phyloP scores from a whole-genome alignment of 2,113 vertebrate genomes.

The Diglossa brunneiventris region DNA sequence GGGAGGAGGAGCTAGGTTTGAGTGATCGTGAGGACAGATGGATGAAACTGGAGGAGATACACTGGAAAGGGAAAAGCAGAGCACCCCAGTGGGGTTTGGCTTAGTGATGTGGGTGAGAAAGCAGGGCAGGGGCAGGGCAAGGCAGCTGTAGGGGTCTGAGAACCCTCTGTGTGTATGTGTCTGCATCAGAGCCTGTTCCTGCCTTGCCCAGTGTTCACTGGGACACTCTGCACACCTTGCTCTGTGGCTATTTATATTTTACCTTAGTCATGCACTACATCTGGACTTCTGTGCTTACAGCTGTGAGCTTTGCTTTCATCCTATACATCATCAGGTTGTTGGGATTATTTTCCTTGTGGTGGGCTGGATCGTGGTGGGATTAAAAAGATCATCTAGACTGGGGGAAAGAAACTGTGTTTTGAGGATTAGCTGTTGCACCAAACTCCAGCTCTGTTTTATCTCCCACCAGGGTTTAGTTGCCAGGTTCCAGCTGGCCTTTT shows the following conservation, averaged over 20 bases:
- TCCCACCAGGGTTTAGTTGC: neutral
- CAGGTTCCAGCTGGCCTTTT: neutral
- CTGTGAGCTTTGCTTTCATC: neutral
- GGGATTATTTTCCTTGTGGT: neutral
- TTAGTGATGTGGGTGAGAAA: neutral
- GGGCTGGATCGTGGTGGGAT: neutral
- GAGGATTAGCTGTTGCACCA: neutral
- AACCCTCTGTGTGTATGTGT: neutral
- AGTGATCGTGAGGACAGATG: accelerated
- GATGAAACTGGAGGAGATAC: neutral
- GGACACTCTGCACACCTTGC: accelerated
- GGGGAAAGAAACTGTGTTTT: neutral
- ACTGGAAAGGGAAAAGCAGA: neutral
- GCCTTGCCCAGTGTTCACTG: neutral
- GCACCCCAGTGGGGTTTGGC: accelerated
- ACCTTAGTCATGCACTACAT: neutral
- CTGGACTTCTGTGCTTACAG: neutral
- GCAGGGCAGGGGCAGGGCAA: neutral
- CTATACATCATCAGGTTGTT: neutral
- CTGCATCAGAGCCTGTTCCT: neutral
- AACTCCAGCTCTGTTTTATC: neutral
- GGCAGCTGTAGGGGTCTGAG: accelerated
- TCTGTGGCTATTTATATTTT: neutral
- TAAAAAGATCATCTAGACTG: neutral
- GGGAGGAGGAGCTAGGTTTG: neutral